A percentile compares a stretch with the other conserved stretches of the same genome.
Conservation (phyloP, 2,888 invertebrate species). For the Sceliomorpha sp. region DNA sequence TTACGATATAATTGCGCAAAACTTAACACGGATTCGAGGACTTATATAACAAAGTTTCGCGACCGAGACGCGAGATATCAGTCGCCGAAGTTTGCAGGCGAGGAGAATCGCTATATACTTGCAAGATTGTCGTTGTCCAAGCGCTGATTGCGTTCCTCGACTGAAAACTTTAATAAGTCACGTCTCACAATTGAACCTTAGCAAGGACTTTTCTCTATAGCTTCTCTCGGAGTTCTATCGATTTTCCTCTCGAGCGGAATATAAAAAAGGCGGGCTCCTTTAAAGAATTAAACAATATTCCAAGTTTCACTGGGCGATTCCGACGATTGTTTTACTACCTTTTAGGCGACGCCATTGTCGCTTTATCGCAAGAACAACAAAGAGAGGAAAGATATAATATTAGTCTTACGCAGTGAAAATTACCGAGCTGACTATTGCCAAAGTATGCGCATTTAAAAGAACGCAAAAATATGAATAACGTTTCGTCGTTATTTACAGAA, state of each 20-base stretch:
- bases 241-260: conserved; percentile 22
- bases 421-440: too few species aligned
- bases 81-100: conserved; percentile 32
- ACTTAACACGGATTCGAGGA: conserved; percentile 40
- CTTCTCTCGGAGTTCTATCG: conserved; percentile 16
- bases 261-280: conserved; percentile 15
- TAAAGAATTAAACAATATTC: conserved; percentile 8
- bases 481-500: too few species aligned
- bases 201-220: conserved; percentile 28
- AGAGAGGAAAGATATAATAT: too few species aligned
- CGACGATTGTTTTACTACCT: too few species aligned
- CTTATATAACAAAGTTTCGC: conserved; percentile 35
- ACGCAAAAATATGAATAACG: too few species aligned
- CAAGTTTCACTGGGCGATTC: neutral
- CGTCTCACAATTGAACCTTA: conserved; percentile 41
- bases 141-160: conserved; percentile 40
- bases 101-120: conserved; percentile 15
- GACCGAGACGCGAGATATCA: conserved; percentile 34
- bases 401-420: too few species aligned
- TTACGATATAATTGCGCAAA: conserved; percentile 39
- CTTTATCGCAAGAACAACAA: too few species aligned
- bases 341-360: too few species aligned
- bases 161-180: conserved; percentile 55
- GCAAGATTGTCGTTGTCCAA: conserved; percentile 41
- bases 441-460: too few species aligned